A percentile compares a stretch with the other conserved stretches of the same genome.
phyloP scores from a whole-genome alignment of 2,113 vertebrate genomes.

The Xiphophorus maculatus region DNA sequence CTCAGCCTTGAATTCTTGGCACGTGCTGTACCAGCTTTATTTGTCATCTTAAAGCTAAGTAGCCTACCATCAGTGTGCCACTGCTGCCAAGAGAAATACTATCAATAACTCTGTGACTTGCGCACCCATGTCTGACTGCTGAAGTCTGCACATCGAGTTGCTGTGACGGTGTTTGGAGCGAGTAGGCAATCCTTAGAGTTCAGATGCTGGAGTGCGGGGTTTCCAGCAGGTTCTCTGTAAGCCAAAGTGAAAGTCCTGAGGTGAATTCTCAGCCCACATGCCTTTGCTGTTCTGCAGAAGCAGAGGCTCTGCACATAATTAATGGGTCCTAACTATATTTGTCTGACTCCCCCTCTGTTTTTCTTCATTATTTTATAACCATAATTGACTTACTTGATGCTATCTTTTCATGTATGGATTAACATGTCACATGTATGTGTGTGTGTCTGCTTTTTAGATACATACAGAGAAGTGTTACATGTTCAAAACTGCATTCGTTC shows the following conservation, averaged over 20 bases:
- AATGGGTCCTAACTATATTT: constrained; percentile 32
- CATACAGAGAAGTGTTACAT: constrained; percentile 1
- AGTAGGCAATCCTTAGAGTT: constrained; percentile 17
- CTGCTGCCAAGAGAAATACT: constrained; percentile 45
- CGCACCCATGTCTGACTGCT: constrained; percentile 37
- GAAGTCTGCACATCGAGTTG: neutral
- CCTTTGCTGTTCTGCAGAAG: constrained; percentile 15
- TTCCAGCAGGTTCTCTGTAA: constrained; percentile 33
- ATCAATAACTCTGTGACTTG: constrained; percentile 38
- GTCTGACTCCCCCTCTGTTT: constrained; percentile 18
- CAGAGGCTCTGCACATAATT: constrained; percentile 31
- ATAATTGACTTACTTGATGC: constrained; percentile 4
- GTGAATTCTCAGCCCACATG: constrained; percentile 45
- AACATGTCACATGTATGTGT: neutral
- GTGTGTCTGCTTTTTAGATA: neutral
- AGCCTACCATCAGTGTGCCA: constrained; percentile 22
- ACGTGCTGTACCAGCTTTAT: constrained; percentile 16
- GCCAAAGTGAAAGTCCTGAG: constrained; percentile 53
- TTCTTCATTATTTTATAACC: neutral
- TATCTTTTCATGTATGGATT: constrained; percentile 7
- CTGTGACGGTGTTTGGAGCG: constrained; percentile 17
- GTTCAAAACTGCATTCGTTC: constrained; percentile 18
- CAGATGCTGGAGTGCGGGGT: constrained; percentile 35
- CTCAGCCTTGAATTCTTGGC: constrained; percentile 1
- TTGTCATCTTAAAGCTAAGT: constrained; percentile 40